Evolutionary conservation across 2,113 vertebrate species (phyloP), one percentile per base, ranked within the genome.

Genomic region (Melanerpes formicivorus): DNA sequence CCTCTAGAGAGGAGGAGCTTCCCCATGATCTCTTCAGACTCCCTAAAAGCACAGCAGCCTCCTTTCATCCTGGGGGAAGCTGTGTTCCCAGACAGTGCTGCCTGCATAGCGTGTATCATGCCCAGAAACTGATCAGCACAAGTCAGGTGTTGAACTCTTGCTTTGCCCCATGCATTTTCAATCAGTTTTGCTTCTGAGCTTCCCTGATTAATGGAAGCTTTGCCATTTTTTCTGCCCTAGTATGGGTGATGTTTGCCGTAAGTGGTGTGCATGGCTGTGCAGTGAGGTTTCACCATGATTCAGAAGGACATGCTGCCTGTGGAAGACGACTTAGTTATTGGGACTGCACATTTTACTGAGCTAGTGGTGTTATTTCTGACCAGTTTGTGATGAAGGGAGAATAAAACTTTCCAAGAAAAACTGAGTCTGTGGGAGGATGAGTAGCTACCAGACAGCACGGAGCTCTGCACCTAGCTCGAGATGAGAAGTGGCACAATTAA

Each of bases 281-380:
- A 93, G 95, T 73, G 90, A 87, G 70, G 76, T 91, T 93, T 94
- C 66, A 63, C 87, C 48, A 26, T 85, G 93, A 97, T 96, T 96
- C 65, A 86, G 62, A 91, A 96, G 95, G 94, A 95, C 91, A 54
- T 18, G 44, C 73, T 97, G 93, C 90, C 94, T 97, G 97, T 96
- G 95, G 96, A 96, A 94, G 84, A 96, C 90, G 85, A 84, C 62
- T 95, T 95, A 86, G 87, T 88, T 94, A 86, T 84, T 92, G 85
- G 93, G 89, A 84, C 80, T 93, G 87, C 42, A 18, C 78, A 83
- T 63, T 84, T 95, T 56, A 81, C 18, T 37, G 79, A 85, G 84
- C 60, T 75, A 83, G 78, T 82, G 80, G 60, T 96, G 54, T 90
- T 82, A 80, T 75, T 93, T 96, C 70, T 97, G 88, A 93, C 77